Evolutionary conservation across 2,797 vertebrate species (phyloP).

Genomic region (Myripristis murdjan): DNA sequence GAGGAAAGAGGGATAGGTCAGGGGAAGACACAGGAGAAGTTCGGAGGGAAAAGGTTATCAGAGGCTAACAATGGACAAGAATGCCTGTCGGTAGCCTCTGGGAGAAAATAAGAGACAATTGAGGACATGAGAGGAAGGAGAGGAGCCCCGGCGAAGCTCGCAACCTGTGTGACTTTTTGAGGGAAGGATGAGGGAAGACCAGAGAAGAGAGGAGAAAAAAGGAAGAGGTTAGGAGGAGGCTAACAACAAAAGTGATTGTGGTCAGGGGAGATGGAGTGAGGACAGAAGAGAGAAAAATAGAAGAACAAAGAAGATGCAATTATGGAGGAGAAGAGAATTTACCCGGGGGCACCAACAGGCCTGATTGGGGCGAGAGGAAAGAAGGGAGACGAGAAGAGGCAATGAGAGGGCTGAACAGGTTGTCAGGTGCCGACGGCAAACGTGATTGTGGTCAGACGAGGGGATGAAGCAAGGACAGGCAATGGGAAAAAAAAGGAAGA

Average conservation of each 20-base stretch:
- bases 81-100: too few relatives aligned
- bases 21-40: slow-evolving; percentile 27
- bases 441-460: slow-evolving; percentile 50
- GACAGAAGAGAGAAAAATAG: too few relatives aligned
- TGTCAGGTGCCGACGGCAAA: slow-evolving; percentile 36
- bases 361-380: slow-evolving; percentile 32
- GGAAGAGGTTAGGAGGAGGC: slow-evolving; percentile 41
- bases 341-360: slow-evolving; percentile 31
- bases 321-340: slow-evolving; percentile 43
- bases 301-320: slow-evolving; percentile 52
- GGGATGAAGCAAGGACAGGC: slow-evolving; percentile 12
- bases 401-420: slow-evolving; percentile 6
- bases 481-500: background rate
- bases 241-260: slow-evolving; percentile 60
- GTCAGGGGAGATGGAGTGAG: slow-evolving; percentile 24
- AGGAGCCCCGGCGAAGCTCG: slow-evolving; percentile 8
- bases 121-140: slow-evolving; percentile 20
- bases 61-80: slow-evolving; percentile 22
- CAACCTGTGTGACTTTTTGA: slow-evolving; percentile 26
- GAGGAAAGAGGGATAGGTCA: slow-evolving; percentile 28
- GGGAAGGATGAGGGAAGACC: slow-evolving; percentile 47
- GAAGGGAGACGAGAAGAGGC: slow-evolving; percentile 23
- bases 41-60: background rate
- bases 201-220: slow-evolving; percentile 24
- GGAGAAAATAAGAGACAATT: too few relatives aligned